Base-by-base conservation (phyloP, 2,113 vertebrate species). In the Syngnathus scovelli region DNA sequence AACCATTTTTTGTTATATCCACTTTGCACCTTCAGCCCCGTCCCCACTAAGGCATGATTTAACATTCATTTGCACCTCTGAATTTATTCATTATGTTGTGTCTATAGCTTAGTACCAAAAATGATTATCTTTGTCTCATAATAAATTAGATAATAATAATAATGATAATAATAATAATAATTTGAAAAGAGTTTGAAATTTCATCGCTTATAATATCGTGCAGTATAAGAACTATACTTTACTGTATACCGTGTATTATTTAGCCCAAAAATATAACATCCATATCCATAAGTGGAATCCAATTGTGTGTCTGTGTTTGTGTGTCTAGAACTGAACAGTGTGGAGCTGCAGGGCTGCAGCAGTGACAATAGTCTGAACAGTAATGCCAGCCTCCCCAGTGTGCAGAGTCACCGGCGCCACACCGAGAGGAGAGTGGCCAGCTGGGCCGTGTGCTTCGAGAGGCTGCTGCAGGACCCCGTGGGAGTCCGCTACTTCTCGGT, bases 381-480 rank as follows among this genome's bases (percentile, higher is more conserved):
- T 84, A 98, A 98, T 90, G 94, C 94, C 80, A 98, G 96, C 78
- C 94, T 99, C 64, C 96, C 97, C 71, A 94, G 95, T 0, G 93
- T 95, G 68, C 95, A 95, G 89, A 95, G 94, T 89, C 95, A 94
- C 85, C 90, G 93, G 48, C 89, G 92, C 4, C 93, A 94, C 78
- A 90, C 93, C 0, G 95, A 98, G 52, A 87, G 96, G 66, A 90
- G 95, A 55, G 96, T 95, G 37, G 96, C 95, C 27, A 97, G 95
- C 86, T 99, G 96, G 97, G 96, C 97, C 0, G 94, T 94, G 64
- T 95, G 95, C n/a, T 99, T 99, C 12, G 96, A 98, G 83, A 92
- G 96, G 0, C 93, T 99, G 36, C 94, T 99, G 48, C 97, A 98
- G 86, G 97, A 98, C 81, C 93, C 95, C 0, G 65, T 95, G 2